Conservation (phyloP, 2,113 vertebrate genomes). For the Lipophrys pholis region DNA sequence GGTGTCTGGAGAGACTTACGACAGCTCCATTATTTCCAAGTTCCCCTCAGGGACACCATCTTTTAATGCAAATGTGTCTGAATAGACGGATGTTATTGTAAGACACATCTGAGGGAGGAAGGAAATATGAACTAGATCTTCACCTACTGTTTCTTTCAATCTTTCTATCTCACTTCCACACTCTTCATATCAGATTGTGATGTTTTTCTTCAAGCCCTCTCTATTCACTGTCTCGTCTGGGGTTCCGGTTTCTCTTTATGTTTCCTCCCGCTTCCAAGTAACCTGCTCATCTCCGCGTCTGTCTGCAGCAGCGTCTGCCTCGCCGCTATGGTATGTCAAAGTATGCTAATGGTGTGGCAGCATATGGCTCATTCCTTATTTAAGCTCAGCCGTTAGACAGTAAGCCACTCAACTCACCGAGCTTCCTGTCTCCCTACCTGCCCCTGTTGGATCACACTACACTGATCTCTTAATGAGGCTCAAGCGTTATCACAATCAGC, state of each 20-base stretch:
- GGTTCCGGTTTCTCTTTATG: constrained; percentile 2
- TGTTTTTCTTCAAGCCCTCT: constrained; percentile 14
- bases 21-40: constrained; percentile 29
- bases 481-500: constrained; percentile 62
- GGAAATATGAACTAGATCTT: background rate
- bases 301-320: constrained; percentile 46
- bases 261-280: constrained; percentile 30
- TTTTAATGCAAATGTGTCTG: constrained; percentile 29
- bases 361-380: constrained; percentile 80
- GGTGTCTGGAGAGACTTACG: constrained; percentile 1
- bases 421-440: constrained; percentile 56
- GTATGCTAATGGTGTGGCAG: constrained; percentile 64
- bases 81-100: constrained; percentile 9
- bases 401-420: constrained; percentile 54
- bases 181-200: constrained; percentile 6
- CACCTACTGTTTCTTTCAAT: constrained; percentile 13
- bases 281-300: constrained; percentile 46
- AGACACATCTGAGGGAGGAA: background rate
- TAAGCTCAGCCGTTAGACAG: constrained; percentile 60
- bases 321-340: constrained; percentile 45
- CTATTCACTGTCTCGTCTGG: constrained; percentile 13
- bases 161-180: background rate
- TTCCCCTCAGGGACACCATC: constrained; percentile 4
- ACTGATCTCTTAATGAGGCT: constrained; percentile 75
- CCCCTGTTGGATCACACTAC: constrained; percentile 44